Evolutionary conservation across 2,113 vertebrate species (phyloP), one percentile per base, ranked within the genome.

Genomic region (Pangasianodon hypophthalmus): DNA sequence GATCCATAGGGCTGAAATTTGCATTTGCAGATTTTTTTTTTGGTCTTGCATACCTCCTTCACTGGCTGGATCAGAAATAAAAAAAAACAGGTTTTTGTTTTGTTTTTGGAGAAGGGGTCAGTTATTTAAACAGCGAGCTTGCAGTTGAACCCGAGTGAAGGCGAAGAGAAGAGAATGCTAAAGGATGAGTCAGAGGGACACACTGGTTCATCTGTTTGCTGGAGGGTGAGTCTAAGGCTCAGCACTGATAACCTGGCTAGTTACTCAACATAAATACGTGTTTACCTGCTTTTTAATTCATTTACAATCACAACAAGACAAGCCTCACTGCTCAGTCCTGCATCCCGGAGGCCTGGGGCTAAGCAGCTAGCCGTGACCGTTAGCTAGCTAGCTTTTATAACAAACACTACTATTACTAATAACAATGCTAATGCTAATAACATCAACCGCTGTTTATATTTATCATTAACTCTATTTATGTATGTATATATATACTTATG

Each of bases 151-250:
- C 91, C 89, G 91, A 90, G 85, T 88, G 90, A 92, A 87, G 93
- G 90, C 94, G 95, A 94, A 86, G 94, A 96, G 96, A 91, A 88
- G 93, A 96, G 96, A 91, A 95, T 97, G 95, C 96, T 96, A 95
- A 96, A 98, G 95, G 93, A 98, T 98, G 98, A 98, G 96, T 96
- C 98, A 98, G 95, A 97, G 97, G 94, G 97, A 98, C 94, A 98
- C 97, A 79, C 92, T 98, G 94, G 97, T 98, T 96, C 97, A 98
- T 96, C 97, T 99, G 87, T 99, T 98, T 93, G 98, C 98, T 0
- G 98, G 98, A 95, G 98, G 98, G 97, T 98, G 94, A 94, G 97
- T 95, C 37, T 37, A 37, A 37, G 37, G 37, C 37, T 37, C 37
- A 37, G 37, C 37, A 1, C 37, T 37, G 37, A 37, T 37, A 37